Percentiles rank a stretch among this genome's conserved stretches.
Conservation (phyloP, 2,888 invertebrate genomes). For the Caradrina kadenii region DNA sequence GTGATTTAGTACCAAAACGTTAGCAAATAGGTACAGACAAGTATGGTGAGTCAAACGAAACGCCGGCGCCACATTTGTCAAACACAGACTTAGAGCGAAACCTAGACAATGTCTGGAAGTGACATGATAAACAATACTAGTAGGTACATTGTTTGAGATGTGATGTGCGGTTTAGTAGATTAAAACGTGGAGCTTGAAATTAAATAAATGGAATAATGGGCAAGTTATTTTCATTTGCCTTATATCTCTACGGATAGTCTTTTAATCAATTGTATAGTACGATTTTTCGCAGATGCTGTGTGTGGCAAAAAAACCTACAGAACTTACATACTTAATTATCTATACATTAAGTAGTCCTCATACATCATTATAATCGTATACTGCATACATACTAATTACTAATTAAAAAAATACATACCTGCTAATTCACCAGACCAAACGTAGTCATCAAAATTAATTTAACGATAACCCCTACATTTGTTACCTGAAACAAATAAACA, state of each 20-base stretch:
- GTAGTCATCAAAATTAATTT: no score
- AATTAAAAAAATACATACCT: no score
- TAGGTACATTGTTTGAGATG: constrained; percentile 8
- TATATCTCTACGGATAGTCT: no score
- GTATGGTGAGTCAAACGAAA: constrained; percentile 61
- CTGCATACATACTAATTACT: no score
- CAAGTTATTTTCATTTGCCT: no score
- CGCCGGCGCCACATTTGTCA: constrained; percentile 77
- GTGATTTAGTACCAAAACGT: constrained; percentile 49
- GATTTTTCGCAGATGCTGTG: no score
- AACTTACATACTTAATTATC: no score
- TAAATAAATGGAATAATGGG: neutral
- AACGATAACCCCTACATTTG: neutral
- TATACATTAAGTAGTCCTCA: no score
- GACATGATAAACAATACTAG: constrained; percentile 54
- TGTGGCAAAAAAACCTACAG: no score
- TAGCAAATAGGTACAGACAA: constrained; percentile 45
- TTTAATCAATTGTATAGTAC: no score
- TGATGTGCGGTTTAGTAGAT: neutral
- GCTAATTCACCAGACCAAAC: no score
- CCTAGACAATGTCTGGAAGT: constrained; percentile 44
- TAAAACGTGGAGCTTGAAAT: neutral
- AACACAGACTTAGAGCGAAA: constrained; percentile 57
- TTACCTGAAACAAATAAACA: constrained; percentile 53
- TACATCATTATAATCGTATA: no score